A percentile compares a stretch with the other conserved stretches of the same genome.
These are phyloP conservation scores for Australoheros facetus DNA, from an alignment of 2,797 vertebrate species.

Conservation along the genomic window DNA sequence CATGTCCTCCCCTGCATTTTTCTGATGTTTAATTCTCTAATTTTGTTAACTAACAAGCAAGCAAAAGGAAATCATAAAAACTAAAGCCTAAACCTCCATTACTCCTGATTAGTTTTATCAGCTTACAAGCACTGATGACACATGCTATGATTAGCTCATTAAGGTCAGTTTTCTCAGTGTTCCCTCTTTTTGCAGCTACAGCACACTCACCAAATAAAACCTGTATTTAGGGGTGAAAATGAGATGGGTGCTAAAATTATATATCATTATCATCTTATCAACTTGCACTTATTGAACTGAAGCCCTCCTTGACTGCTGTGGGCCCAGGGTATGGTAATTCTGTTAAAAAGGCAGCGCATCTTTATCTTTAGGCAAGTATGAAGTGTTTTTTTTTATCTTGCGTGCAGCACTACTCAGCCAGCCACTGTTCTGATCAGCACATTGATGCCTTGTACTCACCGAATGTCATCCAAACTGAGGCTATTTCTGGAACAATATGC, in stretches of 20 bases:
- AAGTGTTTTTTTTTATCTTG: conserved; percentile 51
- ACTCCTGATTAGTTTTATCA: conserved; percentile 19
- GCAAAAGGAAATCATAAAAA: not conserved
- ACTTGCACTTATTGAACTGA: conserved; percentile 14
- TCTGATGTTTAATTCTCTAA: not conserved
- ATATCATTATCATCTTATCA: conserved; percentile 9
- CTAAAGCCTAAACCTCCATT: not conserved
- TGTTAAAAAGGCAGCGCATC: conserved; percentile 59
- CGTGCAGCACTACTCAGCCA: conserved; percentile 73
- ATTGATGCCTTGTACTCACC: conserved; percentile 88
- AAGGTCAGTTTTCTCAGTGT: conserved; percentile 11
- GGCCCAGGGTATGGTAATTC: conserved; percentile 12
- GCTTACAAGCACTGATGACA: conserved; percentile 21
- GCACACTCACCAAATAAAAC: conserved; percentile 30
- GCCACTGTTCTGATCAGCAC: conserved; percentile 76
- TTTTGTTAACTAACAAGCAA: conserved; percentile 7
- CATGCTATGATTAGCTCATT: conserved; percentile 32
- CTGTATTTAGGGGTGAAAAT: not conserved
- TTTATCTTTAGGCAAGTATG: conserved; percentile 62
- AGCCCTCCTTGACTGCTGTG: conserved; percentile 26
- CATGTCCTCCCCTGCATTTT: not conserved
- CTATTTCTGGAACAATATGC: conserved; percentile 98
- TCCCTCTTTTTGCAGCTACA: conserved; percentile 34
- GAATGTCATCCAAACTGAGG: conserved; percentile 98
- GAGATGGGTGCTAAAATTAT: conserved; percentile 14